Evolutionary conservation across 2,113 vertebrate species (phyloP).

Genomic region (Octodon degus): DNA sequence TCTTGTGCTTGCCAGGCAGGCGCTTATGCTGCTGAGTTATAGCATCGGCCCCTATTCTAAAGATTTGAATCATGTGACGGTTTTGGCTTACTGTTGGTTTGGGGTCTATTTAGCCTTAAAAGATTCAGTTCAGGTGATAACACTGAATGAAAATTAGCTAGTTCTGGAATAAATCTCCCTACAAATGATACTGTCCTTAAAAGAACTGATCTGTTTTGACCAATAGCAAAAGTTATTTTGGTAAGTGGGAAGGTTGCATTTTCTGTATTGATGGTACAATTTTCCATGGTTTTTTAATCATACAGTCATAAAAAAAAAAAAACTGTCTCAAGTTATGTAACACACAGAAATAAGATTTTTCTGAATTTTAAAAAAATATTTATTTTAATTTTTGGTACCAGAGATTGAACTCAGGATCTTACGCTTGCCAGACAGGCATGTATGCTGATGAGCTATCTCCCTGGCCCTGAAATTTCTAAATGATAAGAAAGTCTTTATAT

Average conservation of each 20-base stretch:
- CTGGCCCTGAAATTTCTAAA: background rate
- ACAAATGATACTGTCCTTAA: conserved; percentile 17
- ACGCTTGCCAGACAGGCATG: no score
- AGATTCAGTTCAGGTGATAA: background rate
- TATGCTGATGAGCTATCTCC: no score
- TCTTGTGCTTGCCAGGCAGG: no score
- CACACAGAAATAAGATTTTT: conserved; percentile 50
- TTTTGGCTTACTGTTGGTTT: background rate
- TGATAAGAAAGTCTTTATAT: background rate
- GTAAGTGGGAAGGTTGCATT: background rate
- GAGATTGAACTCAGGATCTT: no score
- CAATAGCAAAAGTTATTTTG: background rate
- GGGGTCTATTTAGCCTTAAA: background rate
- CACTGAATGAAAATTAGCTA: background rate
- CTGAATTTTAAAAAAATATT: background rate
- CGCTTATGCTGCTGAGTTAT: no score
- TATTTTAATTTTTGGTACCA: no score
- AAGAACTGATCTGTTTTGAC: conserved; percentile 19
- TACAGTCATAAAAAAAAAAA: conserved; percentile 56
- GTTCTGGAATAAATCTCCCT: conserved; percentile 25
- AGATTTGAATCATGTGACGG: conserved; percentile 11
- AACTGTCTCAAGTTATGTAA: conserved; percentile 27
- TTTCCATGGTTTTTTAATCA: conserved; percentile 25
- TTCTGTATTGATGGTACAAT: background rate
- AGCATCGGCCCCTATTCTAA: no score